phyloP scores from a whole-genome alignment of 2,797 vertebrate genomes.

The Mus caroli region DNA sequence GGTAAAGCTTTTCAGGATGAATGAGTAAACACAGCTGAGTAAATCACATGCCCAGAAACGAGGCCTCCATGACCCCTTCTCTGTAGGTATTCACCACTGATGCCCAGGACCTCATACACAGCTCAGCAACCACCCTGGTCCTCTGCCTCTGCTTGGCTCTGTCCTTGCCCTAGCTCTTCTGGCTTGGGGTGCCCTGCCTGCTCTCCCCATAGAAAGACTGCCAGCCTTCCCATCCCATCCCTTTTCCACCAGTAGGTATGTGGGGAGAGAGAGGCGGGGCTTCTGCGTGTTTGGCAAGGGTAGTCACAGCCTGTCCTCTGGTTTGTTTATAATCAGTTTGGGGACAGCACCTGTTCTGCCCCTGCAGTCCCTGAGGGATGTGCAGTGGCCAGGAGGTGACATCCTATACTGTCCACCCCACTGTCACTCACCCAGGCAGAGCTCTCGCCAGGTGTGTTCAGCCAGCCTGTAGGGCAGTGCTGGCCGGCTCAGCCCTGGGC shows the following conservation, averaged over 20 bases:
- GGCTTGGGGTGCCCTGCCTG: neutral
- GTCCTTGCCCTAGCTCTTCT: neutral
- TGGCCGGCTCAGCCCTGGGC: neutral
- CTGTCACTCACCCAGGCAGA: neutral
- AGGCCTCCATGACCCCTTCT: neutral
- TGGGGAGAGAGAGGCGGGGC: constrained; percentile 39
- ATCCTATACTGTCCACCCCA: constrained; percentile 57
- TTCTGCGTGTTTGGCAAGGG: constrained; percentile 64
- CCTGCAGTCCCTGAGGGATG: constrained; percentile 38
- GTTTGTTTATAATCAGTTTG: constrained; percentile 81
- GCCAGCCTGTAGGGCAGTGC: neutral
- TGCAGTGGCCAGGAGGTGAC: constrained; percentile 72
- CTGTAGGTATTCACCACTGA: neutral
- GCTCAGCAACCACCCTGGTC: neutral
- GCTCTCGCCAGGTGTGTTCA: constrained; percentile 57
- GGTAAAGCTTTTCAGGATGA: neutral
- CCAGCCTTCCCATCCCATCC: neutral
- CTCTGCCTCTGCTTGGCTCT: neutral
- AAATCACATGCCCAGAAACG: neutral
- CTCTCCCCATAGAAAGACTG: neutral
- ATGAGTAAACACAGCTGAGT: neutral
- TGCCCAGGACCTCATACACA: neutral
- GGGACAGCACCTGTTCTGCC: constrained; percentile 85
- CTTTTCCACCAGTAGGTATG: neutral
- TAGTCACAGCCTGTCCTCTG: constrained; percentile 84